Base-by-base conservation (phyloP, 2,797 vertebrate genomes). In the Chaenodraco wilsoni region DNA sequence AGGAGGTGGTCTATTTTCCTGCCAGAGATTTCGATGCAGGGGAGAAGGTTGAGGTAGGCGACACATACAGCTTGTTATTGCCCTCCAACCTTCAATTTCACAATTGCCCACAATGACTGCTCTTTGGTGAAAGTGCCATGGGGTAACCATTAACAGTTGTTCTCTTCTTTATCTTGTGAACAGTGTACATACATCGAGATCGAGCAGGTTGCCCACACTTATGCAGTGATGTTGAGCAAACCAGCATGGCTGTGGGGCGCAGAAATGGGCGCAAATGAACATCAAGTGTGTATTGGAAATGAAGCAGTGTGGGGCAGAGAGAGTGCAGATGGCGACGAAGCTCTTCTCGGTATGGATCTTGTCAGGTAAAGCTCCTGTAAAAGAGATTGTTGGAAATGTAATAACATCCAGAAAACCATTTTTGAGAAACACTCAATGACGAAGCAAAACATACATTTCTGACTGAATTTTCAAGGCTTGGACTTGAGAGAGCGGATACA, bases 191-290 rank as follows among this genome's bases (percentile, higher is more conserved):
- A 99, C 69, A 93, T 99, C 79, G 77, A 93, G 78, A 91, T 99
- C 3, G 97, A 96, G 46, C 97, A 99, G 85, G 96, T 62, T 6
- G 76, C 81, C 23, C 88, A 94, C 84, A 99, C 97, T 0, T 82
- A 95, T 51, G 96, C 96, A 44, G 95, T 99, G 70, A 94, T 98
- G 12, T 89, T 99, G 88, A 99, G 98, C 91, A 95, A 92, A 37
- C 98, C 98, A n/a, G 93, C 98, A 0, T 99, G 98, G 98, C 88
- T 99, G 43, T 99, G 98, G 98, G 98, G 98, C 0, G 98, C 98
- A 15, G 98, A 99, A 90, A 99, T 99, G 98, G 98, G 98, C 0
- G 96, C 97, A 40, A 99, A 99, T 79, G 96, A 99, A 73, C 95
- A 96, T 77, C 97, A 97, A 79, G 95, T 99, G 67, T 99, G 98